Evolutionary conservation across 2,797 vertebrate species (phyloP).

Genomic region (Limosa lapponica): DNA sequence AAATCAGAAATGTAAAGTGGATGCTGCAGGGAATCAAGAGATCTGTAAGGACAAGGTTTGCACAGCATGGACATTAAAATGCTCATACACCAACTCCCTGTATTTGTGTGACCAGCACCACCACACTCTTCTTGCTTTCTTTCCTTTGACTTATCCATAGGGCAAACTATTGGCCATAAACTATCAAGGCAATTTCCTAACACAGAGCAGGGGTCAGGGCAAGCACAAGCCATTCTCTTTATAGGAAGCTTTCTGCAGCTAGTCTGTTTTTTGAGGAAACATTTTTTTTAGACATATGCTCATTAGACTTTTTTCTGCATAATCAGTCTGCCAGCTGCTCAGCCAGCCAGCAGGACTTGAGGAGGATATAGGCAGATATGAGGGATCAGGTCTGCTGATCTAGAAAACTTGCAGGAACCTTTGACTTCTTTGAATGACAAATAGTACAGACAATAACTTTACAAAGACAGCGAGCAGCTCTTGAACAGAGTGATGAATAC

Average conservation of each 20-base stretch:
- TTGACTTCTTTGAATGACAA: background rate
- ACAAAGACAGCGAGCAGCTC: background rate
- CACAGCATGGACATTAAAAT: background rate
- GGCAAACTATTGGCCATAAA: background rate
- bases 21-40: background rate
- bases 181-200: background rate
- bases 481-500: background rate
- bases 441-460: background rate
- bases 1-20: background rate
- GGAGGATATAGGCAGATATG: background rate
- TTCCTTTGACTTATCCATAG: background rate
- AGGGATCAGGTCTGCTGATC: background rate
- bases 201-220: accelerated
- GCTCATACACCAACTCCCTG: background rate
- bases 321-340: background rate
- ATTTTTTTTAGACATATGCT: background rate
- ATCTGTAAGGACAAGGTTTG: background rate
- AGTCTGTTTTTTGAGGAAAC: background rate
- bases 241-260: background rate
- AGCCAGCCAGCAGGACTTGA: background rate
- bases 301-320: background rate
- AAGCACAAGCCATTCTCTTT: background rate
- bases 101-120: background rate
- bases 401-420: background rate
- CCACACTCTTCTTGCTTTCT: background rate